Evolutionary conservation across 2,113 vertebrate genomes (phyloP).

Genomic region (Pluvialis apricaria): DNA sequence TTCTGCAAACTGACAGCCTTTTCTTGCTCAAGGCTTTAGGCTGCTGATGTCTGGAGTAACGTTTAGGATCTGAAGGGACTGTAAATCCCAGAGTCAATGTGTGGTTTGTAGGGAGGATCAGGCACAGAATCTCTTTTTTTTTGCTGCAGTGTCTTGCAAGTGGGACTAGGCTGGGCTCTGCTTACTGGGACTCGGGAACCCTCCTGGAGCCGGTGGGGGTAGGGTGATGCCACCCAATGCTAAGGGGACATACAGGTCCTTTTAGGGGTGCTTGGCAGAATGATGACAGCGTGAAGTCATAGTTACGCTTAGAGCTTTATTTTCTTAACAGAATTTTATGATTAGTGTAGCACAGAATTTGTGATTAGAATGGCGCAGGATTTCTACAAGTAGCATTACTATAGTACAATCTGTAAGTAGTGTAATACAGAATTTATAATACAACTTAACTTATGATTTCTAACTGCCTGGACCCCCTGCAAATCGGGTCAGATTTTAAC

Average conservation of each 20-base stretch:
- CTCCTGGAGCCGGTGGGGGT: background rate
- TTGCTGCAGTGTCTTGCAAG: background rate
- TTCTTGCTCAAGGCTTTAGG: constrained; percentile 8
- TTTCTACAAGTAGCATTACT: background rate
- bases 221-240: background rate
- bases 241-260: background rate
- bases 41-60: background rate
- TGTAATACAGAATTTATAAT: background rate
- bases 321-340: background rate
- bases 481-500: background rate
- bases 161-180: background rate
- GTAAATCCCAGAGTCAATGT: background rate
- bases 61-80: constrained; percentile 1
- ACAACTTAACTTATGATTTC: background rate
- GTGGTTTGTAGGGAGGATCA: background rate
- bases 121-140: background rate
- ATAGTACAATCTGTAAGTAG: background rate
- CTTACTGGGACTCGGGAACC: background rate
- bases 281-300: background rate
- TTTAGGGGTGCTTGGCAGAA: background rate
- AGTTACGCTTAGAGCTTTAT: background rate
- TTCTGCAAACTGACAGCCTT: background rate
- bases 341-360: background rate
- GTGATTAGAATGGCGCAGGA: background rate
- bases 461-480: background rate